A percentile compares a stretch with the other conserved stretches of the same genome.
phyloP scores from a whole-genome alignment of 2,888 invertebrate species.

The Ectobius pallidus region DNA sequence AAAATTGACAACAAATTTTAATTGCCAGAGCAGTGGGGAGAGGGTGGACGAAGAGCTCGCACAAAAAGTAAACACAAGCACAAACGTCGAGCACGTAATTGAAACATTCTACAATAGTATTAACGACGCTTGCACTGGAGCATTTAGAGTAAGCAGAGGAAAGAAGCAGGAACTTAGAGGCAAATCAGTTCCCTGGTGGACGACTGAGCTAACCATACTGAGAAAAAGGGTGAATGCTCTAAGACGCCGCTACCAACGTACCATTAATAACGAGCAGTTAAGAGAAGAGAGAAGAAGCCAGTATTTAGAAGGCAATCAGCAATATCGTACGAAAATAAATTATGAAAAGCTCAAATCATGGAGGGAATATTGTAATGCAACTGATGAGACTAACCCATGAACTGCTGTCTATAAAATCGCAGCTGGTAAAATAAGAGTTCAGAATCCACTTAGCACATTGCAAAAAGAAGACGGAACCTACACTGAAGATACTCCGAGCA shows the following conservation, averaged over 20 bases:
- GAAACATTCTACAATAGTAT: not conserved
- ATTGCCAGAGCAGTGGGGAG: not conserved
- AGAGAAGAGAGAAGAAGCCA: not conserved
- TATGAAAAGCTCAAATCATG: not conserved
- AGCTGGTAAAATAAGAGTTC: not conserved
- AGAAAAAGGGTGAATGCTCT: not conserved
- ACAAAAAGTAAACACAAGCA: not conserved
- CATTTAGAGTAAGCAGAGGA: not conserved
- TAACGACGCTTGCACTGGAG: not conserved
- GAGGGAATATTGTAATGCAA: not conserved
- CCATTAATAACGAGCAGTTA: not conserved
- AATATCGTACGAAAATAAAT: not conserved
- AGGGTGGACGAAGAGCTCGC: not conserved
- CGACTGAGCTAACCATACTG: not conserved
- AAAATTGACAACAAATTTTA: not conserved
- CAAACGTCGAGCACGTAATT: not conserved
- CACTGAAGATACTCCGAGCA: not conserved
- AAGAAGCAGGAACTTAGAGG: not conserved
- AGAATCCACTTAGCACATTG: not conserved
- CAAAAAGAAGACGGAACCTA: not conserved
- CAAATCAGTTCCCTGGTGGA: too few relatives aligned
- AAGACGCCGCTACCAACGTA: not conserved
- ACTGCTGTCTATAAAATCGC: not conserved
- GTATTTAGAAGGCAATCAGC: not conserved
- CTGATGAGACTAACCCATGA: not conserved